Base-by-base conservation (phyloP, 2,113 vertebrate genomes). In the Protomyctophum bolini region DNA sequence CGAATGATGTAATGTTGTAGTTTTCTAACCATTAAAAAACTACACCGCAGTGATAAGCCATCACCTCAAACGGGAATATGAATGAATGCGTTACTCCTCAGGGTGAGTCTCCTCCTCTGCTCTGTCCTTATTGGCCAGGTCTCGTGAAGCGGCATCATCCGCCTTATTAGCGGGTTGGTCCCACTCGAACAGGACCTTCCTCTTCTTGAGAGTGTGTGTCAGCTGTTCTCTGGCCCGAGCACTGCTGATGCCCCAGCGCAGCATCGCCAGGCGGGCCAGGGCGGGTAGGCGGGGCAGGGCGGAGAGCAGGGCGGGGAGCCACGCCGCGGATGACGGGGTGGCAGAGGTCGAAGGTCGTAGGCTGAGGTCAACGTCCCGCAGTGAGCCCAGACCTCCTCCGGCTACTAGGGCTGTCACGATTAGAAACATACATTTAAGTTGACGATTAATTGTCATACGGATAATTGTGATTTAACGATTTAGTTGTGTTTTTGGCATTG, bases 361-460 rank as follows among this genome's bases (percentile, higher is more conserved):
- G 66, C 96, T 97, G 61, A 97, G 15, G 59, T 97, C 96, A 48
- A 95, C 52, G 45, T 95, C 95, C 0, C 82, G 81, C 73, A 96
- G 87, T 0, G 92, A 92, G 77, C 87, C 87, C 54, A 97, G 91
- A 33, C 79, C 83, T 61, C 65, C 46, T n/a, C 52, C 11, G 6
- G 3, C 33, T 21, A 21, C 21, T 21, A 21, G 21, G 33, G 33
- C 33, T 41, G 33, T 41, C 33, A 41, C 1, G 3, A 41, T 41
- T 41, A 41, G 33, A 41, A 41, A 41, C 3, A 41, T 41, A 41
- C 3, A 41, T 41, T 21, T 3, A 41, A 41, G 33, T 41, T 41
- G 5, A 41, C 33, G 4, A 41, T 41, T 3, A 41, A 41, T 41
- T 41, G 33, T 41, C 33, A 41, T 41, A 41, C 33, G 33, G 33